These are phyloP conservation scores for Mionectes macconnelli DNA, from an alignment of 2,113 vertebrate genomes.

Conservation along the genomic window DNA sequence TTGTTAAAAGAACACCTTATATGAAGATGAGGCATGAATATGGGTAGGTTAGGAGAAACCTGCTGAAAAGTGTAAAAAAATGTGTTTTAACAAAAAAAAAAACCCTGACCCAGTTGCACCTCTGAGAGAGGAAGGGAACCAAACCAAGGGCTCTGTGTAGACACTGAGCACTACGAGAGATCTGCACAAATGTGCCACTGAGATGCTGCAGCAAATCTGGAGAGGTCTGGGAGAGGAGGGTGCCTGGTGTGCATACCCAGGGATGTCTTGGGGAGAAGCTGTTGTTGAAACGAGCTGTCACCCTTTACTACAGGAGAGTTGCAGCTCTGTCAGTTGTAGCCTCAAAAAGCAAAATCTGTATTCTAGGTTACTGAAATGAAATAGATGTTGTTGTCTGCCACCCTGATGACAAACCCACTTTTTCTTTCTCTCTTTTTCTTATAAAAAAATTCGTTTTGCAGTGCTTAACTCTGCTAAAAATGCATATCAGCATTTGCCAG, in stretches of 20 bases:
- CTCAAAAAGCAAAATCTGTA: not conserved
- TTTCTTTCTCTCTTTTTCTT: not conserved
- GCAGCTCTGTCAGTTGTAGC: not conserved
- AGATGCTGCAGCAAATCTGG: not conserved
- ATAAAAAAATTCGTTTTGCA: not conserved
- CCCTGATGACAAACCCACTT: not conserved
- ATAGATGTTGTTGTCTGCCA: not conserved
- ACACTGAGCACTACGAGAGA: not conserved
- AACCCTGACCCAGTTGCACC: not conserved
- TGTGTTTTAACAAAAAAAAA: not conserved
- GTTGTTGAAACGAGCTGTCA: not conserved
- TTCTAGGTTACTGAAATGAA: not conserved
- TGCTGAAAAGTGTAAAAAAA: not conserved
- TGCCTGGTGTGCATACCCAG: not conserved
- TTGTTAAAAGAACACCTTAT: not conserved
- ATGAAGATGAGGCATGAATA: not conserved
- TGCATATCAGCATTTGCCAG: not conserved
- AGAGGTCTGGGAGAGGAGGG: not conserved
- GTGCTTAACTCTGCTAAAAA: conserved; percentile 6
- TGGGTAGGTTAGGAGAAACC: not conserved
- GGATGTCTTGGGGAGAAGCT: not conserved
- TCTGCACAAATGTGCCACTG: not conserved
- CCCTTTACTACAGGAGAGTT: not conserved
- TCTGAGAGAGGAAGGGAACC: not conserved
- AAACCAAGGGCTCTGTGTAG: not conserved